Conservation (phyloP, 2,888 invertebrate species). For the Cantharis rufa region DNA sequence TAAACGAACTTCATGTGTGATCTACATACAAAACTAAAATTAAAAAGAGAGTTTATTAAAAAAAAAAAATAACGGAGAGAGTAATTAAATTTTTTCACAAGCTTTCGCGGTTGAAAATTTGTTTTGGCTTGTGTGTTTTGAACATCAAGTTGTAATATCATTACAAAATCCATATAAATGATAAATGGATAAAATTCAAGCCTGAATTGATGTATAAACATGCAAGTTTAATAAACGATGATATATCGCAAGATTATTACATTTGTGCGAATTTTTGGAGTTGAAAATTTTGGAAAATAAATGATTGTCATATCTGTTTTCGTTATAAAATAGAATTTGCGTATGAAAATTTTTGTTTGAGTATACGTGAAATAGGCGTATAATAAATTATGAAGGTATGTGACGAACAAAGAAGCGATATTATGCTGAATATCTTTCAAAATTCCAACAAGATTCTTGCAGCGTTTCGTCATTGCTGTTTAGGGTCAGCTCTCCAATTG, state of each 20-base stretch:
- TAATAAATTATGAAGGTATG: conserved; percentile 28
- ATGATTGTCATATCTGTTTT: conserved; percentile 25
- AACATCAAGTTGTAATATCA: background rate
- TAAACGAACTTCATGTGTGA: background rate
- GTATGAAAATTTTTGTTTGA: conserved; percentile 24
- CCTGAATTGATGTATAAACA: conserved; percentile 44
- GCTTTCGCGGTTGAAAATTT: background rate
- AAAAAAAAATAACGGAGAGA: background rate
- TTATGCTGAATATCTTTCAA: conserved; percentile 26
- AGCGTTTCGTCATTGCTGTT: conserved; percentile 37
- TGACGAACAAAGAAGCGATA: conserved; percentile 29
- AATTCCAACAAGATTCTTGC: conserved; percentile 40
- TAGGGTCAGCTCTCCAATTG: conserved; percentile 38
- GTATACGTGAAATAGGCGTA: conserved; percentile 25
- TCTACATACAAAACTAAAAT: background rate
- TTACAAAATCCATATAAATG: conserved; percentile 22
- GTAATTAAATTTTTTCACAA: background rate
- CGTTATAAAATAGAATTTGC: conserved; percentile 12
- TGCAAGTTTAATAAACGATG: conserved; percentile 46
- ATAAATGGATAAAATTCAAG: conserved; percentile 42
- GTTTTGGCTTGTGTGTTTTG: background rate
- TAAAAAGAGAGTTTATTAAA: background rate
- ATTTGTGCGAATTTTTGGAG: conserved; percentile 35
- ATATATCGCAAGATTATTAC: conserved; percentile 38
- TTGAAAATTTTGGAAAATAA: conserved; percentile 33